Evolutionary conservation across 1,140 invertebrate species (phyloP).

Genomic region (Apis dorsata): DNA sequence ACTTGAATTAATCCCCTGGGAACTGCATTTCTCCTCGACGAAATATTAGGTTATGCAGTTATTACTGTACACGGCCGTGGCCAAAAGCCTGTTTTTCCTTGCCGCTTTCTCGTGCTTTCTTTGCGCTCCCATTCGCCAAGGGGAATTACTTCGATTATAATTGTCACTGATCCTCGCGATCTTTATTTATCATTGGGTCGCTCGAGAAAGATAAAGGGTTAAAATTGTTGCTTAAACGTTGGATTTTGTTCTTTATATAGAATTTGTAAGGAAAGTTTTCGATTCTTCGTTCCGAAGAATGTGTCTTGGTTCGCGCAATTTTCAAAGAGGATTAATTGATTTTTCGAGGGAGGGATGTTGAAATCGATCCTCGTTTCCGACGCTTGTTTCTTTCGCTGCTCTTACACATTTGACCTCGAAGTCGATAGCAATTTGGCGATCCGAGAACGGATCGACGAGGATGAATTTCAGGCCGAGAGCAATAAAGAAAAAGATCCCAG

Average conservation of each 20-base stretch:
- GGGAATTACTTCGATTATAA: conserved; percentile 24
- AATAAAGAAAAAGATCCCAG: conserved; percentile 27
- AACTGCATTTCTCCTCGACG: conserved; percentile 70
- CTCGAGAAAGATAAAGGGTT: too few relatives aligned
- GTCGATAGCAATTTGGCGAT: background rate
- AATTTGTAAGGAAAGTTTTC: too few relatives aligned
- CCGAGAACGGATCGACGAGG: background rate
- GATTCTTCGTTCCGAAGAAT: too few relatives aligned
- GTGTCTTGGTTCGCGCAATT: background rate
- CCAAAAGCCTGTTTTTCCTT: conserved; percentile 39
- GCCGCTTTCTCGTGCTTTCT: conserved; percentile 18
- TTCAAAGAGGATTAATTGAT: background rate
- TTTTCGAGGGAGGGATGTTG: background rate
- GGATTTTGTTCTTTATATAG: background rate
- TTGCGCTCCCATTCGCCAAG: background rate
- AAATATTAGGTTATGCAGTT: conserved; percentile 73
- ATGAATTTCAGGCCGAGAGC: background rate
- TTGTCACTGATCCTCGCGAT: background rate
- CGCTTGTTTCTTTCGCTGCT: background rate
- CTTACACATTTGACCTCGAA: background rate
- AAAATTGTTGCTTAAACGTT: background rate
- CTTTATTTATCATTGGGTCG: background rate
- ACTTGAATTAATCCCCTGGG: conserved; percentile 74
- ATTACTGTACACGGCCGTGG: conserved; percentile 65
- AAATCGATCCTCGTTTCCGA: background rate